Evolutionary conservation across 2,797 vertebrate genomes (phyloP).

Genomic region (Epinephelus awoara): DNA sequence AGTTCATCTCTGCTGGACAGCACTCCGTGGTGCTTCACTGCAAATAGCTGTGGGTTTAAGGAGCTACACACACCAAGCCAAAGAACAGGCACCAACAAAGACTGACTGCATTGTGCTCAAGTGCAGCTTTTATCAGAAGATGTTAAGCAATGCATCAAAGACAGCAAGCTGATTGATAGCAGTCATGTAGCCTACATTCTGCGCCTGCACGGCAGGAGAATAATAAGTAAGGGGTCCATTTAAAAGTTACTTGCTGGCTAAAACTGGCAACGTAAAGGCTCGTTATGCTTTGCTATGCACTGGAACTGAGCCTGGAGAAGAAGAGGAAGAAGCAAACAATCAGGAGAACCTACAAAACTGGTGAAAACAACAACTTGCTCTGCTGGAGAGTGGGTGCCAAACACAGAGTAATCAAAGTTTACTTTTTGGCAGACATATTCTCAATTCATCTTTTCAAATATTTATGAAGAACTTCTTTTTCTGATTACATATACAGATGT

Average conservation of each 20-base stretch:
- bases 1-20: conserved; percentile 35
- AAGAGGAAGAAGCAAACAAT: neutral
- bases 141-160: conserved; percentile 17
- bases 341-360: neutral
- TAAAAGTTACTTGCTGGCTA: neutral
- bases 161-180: conserved; percentile 19
- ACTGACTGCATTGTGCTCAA: conserved; percentile 15
- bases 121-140: conserved; percentile 39
- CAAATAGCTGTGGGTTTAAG: conserved; percentile 53
- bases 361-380: conserved; percentile 3
- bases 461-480: neutral
- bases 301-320: neutral
- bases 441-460: neutral
- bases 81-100: conserved; percentile 28
- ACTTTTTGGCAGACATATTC: neutral
- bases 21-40: conserved; percentile 34
- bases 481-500: neutral
- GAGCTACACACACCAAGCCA: conserved; percentile 8
- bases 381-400: neutral
- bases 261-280: neutral
- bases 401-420: neutral
- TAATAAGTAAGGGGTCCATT: neutral
- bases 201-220: neutral
- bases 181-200: neutral
- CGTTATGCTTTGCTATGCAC: neutral